Base-by-base conservation (phyloP, 2,888 invertebrate genomes). In the Meta bourneti region DNA sequence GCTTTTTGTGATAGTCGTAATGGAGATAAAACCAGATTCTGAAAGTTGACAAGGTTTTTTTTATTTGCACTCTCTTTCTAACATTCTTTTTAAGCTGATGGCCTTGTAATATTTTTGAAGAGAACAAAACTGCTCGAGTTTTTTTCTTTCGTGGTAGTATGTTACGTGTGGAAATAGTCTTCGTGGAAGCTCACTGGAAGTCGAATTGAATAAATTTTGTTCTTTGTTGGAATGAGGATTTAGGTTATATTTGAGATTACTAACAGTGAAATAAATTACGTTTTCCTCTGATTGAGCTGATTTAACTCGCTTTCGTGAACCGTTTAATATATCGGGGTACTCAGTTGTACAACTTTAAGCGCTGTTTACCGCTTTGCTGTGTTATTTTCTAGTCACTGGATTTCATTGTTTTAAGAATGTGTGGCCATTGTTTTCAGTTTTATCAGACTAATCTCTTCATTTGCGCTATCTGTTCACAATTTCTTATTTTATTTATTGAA, bases 201-300 rank as follows among this genome's bases (percentile, higher is more conserved):
- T 61, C 61, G 61, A 61, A 84, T 84, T 72, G 74, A 84, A 54
- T 84, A 16, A n/a, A 84, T 84, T 84, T 84, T 75, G 48, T 61
- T 84, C 61, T 84, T 84, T 75, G 84, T 84, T 84, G 61, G 48
- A 75, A 34, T 75, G 54, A 61, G 61, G 48, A 34, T 75, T 71
- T 84, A 75, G 61, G 16, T 8, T 11, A 16, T 11, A 9, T 16
- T 61, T 61, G 11, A 61, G 11, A 61, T 61, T 61, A n/a, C n/a
- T n/a, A n/a, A n/a, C n/a, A n/a, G n/a, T n/a, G n/a, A n/a, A n/a
- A n/a, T n/a, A n/a, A n/a, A n/a, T n/a, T n/a, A n/a, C n/a, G n/a
- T n/a, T n/a, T n/a, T n/a, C n/a, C n/a, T n/a, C n/a, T n/a, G n/a
- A n/a, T n/a, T n/a, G n/a, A n/a, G n/a, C n/a, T n/a, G n/a, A n/a